Evolutionary conservation across 2,888 invertebrate species (phyloP).

Genomic region (Fissipunctia ypsillon): DNA sequence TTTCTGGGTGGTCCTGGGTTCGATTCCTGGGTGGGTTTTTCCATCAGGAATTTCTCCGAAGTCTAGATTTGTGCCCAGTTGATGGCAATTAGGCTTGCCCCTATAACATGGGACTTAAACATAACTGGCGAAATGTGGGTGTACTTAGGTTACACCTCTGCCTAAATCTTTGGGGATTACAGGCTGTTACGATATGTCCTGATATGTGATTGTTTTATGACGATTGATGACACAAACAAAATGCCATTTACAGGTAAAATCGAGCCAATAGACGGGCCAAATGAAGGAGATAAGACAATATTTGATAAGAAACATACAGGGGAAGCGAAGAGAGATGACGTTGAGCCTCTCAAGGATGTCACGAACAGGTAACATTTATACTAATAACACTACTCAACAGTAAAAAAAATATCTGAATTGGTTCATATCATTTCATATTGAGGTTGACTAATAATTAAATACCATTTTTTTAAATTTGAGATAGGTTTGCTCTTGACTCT

Average conservation of each 20-base stretch:
- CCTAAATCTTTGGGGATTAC: background rate
- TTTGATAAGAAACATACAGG: conserved; percentile 69
- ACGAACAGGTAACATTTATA: conserved; percentile 65
- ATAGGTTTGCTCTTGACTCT: too few species aligned
- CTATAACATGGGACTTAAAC: background rate
- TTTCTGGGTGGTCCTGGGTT: background rate
- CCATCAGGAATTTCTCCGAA: background rate
- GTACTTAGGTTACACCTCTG: background rate
- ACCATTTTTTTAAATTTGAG: too few species aligned
- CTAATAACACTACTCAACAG: too few species aligned
- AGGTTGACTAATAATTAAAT: too few species aligned
- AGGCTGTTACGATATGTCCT: too few species aligned
- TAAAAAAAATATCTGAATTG: too few species aligned
- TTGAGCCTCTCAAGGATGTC: conserved; percentile 67
- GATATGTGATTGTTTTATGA: background rate
- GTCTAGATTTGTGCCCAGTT: background rate
- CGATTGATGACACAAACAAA: background rate
- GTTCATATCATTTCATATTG: too few species aligned
- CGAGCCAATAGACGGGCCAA: conserved; percentile 63
- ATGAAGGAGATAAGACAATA: conserved; percentile 77
- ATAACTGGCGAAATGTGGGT: background rate
- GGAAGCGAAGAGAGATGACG: conserved; percentile 61
- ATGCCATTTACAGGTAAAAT: conserved; percentile 70
- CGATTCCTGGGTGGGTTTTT: background rate
- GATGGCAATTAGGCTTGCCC: background rate